phyloP scores from a whole-genome alignment of 2,888 invertebrate species.

The Zeuzera pyrina region DNA sequence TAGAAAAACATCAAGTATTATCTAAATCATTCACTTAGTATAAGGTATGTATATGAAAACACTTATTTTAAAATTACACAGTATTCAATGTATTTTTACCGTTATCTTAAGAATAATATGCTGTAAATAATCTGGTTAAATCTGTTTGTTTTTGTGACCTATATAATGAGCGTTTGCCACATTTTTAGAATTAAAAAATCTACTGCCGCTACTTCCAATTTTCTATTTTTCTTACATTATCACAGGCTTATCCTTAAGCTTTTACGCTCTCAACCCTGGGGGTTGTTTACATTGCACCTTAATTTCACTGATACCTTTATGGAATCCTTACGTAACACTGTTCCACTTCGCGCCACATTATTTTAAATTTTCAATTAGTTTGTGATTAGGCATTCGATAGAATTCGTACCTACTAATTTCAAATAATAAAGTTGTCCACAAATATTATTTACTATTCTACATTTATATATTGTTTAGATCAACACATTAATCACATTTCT shows the following conservation, averaged over 20 bases:
- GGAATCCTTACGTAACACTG: too few relatives aligned
- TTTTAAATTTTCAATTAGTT: constrained; percentile 19
- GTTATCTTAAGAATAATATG: constrained; percentile 24
- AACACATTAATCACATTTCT: too few relatives aligned
- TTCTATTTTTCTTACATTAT: constrained; percentile 40
- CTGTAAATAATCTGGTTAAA: constrained; percentile 31
- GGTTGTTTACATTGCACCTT: constrained; percentile 58
- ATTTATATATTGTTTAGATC: too few relatives aligned
- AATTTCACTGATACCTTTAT: too few relatives aligned
- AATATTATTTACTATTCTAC: too few relatives aligned
- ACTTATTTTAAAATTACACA: constrained; percentile 34
- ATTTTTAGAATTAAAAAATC: constrained; percentile 23
- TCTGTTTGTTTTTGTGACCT: constrained; percentile 4
- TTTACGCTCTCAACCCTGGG: constrained; percentile 51
- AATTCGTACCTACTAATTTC: too few relatives aligned
- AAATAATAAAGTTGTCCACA: too few relatives aligned
- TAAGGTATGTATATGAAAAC: constrained; percentile 50
- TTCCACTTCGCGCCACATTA: constrained; percentile 17
- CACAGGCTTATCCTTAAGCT: too few relatives aligned
- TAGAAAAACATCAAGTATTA: constrained; percentile 44
- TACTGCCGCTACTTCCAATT: neutral
- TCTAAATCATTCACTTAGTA: constrained; percentile 19
- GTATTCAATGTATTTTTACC: constrained; percentile 29
- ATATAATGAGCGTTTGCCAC: constrained; percentile 43
- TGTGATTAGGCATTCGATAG: constrained; percentile 32